Percentiles rank a stretch among this genome's conserved stretches.
Evolutionary conservation across 2,888 invertebrate species (phyloP).

Genomic region (Auanema freiburgensis): DNA sequence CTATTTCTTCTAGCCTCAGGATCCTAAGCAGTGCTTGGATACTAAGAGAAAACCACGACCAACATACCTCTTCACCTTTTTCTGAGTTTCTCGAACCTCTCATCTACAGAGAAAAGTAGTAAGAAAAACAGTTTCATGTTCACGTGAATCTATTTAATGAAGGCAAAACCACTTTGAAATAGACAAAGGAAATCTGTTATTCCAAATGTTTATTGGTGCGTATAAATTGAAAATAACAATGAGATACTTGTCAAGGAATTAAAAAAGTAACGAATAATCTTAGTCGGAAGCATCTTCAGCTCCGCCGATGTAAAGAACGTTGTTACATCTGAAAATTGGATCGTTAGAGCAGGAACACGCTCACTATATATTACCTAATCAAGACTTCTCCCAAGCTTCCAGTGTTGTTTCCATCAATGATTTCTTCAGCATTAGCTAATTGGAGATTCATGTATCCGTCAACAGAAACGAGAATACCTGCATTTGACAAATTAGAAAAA

Average conservation of each 20-base stretch:
- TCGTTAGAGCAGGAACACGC: neutral
- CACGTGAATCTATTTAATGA: too few species aligned
- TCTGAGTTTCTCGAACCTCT: too few species aligned
- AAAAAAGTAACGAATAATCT: conserved; percentile 1
- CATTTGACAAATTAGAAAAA: conserved; percentile 16
- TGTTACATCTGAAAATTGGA: conserved; percentile 56
- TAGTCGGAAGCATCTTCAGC: conserved; percentile 37
- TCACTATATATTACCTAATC: conserved; percentile 73
- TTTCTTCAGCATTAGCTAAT: conserved; percentile 95
- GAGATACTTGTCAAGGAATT: neutral
- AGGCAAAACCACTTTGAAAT: too few species aligned
- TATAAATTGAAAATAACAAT: too few species aligned
- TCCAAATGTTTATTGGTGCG: too few species aligned
- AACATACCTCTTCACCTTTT: too few species aligned
- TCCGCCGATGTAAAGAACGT: conserved; percentile 59
- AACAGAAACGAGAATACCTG: conserved; percentile 90
- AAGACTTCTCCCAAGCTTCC: conserved; percentile 95
- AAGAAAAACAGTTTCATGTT: too few species aligned
- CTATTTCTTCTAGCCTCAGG: too few species aligned
- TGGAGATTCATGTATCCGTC: conserved; percentile 98
- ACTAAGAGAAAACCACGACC: too few species aligned
- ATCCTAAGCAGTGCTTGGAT: too few species aligned
- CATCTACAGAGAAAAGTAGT: too few species aligned
- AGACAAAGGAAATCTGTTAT: too few species aligned
- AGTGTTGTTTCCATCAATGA: conserved; percentile 85